These are phyloP conservation scores for Platalea minor DNA, from an alignment of 2,797 vertebrate species.

Conservation along the genomic window DNA sequence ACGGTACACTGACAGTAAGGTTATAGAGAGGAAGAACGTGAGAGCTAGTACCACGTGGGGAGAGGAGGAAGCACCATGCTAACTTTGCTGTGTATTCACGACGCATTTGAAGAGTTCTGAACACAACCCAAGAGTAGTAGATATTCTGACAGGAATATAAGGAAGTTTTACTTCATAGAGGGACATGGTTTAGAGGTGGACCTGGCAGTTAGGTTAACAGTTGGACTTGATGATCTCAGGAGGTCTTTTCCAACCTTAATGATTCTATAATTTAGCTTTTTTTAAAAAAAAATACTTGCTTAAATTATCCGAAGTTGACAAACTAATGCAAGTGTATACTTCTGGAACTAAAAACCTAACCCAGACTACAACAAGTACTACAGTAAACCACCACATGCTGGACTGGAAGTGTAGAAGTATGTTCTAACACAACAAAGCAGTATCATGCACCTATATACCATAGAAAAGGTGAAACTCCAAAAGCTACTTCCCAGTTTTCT, in stretches of 20 bases:
- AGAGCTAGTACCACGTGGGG: neutral
- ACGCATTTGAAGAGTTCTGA: neutral
- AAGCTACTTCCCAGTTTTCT: neutral
- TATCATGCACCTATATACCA: neutral
- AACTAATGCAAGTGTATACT: neutral
- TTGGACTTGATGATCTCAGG: no score
- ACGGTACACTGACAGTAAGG: neutral
- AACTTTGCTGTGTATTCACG: rapidly evolving
- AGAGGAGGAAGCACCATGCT: neutral
- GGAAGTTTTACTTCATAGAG: neutral
- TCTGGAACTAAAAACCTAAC: neutral
- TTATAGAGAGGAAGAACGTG: neutral
- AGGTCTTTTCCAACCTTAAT: no score
- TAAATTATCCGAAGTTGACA: neutral
- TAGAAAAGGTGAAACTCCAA: neutral
- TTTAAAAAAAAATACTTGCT: neutral
- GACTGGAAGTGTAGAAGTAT: neutral
- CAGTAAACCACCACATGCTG: neutral
- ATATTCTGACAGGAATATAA: neutral
- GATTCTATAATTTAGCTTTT: neutral
- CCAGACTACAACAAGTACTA: neutral
- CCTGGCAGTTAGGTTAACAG: no score
- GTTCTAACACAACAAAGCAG: neutral
- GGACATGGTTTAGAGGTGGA: no score
- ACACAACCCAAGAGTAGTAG: neutral